Conservation (phyloP, 2,797 vertebrate genomes). For the Danionella dracula region DNA sequence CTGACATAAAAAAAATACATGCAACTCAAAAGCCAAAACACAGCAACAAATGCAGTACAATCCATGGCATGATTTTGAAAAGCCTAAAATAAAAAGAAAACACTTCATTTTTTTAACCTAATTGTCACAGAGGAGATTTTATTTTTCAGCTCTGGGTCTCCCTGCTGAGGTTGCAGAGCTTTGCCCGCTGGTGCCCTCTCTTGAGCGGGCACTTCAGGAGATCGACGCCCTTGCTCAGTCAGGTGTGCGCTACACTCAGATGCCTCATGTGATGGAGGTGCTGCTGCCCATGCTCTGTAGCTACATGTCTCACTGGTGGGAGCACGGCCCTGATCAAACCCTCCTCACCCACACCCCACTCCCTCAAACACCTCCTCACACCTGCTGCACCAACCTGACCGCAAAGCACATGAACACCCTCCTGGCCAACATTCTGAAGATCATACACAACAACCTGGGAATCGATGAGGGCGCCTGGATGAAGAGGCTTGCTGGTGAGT, state of each 20-base stretch:
- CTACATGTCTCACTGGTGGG: constrained; percentile 97
- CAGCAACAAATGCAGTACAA: too few relatives aligned
- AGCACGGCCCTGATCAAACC: constrained; percentile 83
- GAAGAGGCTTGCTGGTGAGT: constrained; percentile 86
- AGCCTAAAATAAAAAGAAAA: too few relatives aligned
- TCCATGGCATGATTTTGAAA: too few relatives aligned
- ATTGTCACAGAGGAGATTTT: too few relatives aligned
- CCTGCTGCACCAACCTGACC: constrained; percentile 84
- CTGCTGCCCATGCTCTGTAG: constrained; percentile 90
- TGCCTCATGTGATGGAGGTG: constrained; percentile 90
- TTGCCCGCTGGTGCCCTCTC: constrained; percentile 81
- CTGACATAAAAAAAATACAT: too few relatives aligned
- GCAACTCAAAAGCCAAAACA: too few relatives aligned
- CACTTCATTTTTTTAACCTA: too few relatives aligned
- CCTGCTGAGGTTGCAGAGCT: constrained; percentile 79
- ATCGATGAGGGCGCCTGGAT: constrained; percentile 96
- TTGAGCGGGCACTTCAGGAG: constrained; percentile 86
- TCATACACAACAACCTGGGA: constrained; percentile 94
- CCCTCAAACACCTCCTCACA: constrained; percentile 51
- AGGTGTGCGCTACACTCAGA: constrained; percentile 88
- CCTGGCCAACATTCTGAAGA: constrained; percentile 91
- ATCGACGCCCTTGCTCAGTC: constrained; percentile 91
- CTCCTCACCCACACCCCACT: constrained; percentile 39
- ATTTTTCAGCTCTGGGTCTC: constrained; percentile 74
- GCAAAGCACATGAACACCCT: constrained; percentile 93